These are phyloP conservation scores for Musca vetustissima DNA, from an alignment of 1,140 invertebrate genomes.

Conservation along the genomic window DNA sequence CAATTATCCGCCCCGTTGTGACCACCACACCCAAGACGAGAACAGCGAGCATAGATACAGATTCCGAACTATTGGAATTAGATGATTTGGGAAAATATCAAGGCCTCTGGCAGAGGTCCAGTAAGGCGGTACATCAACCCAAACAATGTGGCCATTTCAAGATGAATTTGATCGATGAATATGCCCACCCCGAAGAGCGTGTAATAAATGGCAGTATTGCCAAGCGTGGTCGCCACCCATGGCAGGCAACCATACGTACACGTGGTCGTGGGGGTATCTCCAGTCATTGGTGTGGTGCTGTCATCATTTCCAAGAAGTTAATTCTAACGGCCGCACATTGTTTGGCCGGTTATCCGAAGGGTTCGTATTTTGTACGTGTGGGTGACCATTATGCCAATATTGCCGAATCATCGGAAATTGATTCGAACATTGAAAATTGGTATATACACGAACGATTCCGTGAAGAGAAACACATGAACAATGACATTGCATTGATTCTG, in stretches of 20 bases:
- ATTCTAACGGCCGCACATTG: slow-evolving; percentile 82
- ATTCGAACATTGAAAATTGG: slow-evolving; percentile 69
- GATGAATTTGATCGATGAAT: slow-evolving; percentile 41
- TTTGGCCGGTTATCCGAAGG: slow-evolving; percentile 68
- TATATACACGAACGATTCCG: slow-evolving; percentile 69
- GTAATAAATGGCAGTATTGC: slow-evolving; percentile 63
- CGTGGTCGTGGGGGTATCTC: slow-evolving; percentile 60
- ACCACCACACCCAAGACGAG: slow-evolving; percentile 53
- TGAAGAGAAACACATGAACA: slow-evolving; percentile 67
- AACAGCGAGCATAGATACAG: slow-evolving; percentile 23
- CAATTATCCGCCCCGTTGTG: not conserved
- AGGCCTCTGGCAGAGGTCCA: slow-evolving; percentile 45
- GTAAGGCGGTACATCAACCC: slow-evolving; percentile 36
- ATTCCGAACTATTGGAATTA: slow-evolving; percentile 19
- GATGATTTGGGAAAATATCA: slow-evolving; percentile 24
- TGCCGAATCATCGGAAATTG: slow-evolving; percentile 66
- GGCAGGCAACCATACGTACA: slow-evolving; percentile 75
- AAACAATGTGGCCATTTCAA: slow-evolving; percentile 47
- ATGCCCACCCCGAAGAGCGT: slow-evolving; percentile 56
- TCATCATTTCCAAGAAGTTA: slow-evolving; percentile 69
- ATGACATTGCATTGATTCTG: slow-evolving; percentile 73
- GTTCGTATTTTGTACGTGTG: slow-evolving; percentile 67
- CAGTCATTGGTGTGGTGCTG: slow-evolving; percentile 77
- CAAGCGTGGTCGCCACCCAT: slow-evolving; percentile 70
- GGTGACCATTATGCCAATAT: slow-evolving; percentile 73